phyloP scores from a whole-genome alignment of 2,113 vertebrate genomes.

The Pionites leucogaster region DNA sequence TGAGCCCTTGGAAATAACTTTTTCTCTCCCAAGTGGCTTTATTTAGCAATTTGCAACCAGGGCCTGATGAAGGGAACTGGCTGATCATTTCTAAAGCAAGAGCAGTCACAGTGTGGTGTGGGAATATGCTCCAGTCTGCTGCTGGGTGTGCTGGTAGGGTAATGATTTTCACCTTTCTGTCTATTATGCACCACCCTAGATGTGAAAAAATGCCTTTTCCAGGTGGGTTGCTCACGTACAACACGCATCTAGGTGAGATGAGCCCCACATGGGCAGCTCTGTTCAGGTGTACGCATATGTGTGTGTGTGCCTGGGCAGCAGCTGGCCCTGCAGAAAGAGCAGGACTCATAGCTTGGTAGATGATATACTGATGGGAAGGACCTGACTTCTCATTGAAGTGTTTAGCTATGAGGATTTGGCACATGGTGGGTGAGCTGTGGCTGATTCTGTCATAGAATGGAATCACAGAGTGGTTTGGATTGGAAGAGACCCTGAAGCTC shows the following conservation, averaged over 20 bases:
- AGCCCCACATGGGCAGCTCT: neutral
- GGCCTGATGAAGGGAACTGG: neutral
- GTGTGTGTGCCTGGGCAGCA: neutral
- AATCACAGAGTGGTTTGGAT: neutral
- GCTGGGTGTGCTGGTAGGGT: neutral
- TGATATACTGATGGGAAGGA: neutral
- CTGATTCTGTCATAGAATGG: neutral
- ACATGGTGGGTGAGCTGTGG: neutral
- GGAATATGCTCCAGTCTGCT: neutral
- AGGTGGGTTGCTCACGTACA: neutral
- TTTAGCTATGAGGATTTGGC: neutral
- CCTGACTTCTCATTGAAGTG: neutral
- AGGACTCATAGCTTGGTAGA: neutral
- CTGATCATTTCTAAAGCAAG: neutral
- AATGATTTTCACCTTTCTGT: neutral
- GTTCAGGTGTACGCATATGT: neutral
- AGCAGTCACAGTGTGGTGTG: neutral
- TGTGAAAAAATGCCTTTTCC: fast-evolving
- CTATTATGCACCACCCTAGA: neutral
- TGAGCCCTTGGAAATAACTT: neutral
- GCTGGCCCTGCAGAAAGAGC: neutral
- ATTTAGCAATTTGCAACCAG: neutral
- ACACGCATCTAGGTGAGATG: neutral
- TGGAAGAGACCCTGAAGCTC: neutral
- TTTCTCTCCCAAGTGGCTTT: neutral